A percentile compares a stretch with the other conserved stretches of the same genome.
phyloP scores from a whole-genome alignment of 2,113 vertebrate genomes.

The Syngnathoides biaculeatus region DNA sequence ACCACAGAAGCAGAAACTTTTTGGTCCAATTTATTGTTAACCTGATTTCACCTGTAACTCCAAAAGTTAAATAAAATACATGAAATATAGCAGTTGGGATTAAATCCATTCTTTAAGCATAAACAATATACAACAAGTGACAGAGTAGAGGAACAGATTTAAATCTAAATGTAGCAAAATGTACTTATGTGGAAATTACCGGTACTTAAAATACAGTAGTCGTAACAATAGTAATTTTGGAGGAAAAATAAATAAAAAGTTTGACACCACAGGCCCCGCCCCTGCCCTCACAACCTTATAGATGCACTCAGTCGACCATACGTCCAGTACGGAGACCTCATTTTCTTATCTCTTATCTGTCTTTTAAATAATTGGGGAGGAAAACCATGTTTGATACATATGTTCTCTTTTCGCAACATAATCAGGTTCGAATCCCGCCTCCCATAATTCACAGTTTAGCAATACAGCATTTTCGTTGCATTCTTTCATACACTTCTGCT shows the following conservation, averaged over 20 bases:
- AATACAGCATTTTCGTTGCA: not conserved
- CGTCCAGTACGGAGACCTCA: not conserved
- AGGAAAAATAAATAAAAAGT: no score
- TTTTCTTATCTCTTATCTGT: not conserved
- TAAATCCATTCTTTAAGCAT: conserved; percentile 65
- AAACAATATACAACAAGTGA: conserved; percentile 15
- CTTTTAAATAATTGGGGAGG: not conserved
- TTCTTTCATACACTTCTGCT: not conserved
- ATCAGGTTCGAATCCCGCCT: not conserved
- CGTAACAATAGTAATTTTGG: not conserved
- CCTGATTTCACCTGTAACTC: conserved; percentile 52
- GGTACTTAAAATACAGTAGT: conserved; percentile 2
- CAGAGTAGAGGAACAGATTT: not conserved
- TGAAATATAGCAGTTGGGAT: conserved; percentile 61
- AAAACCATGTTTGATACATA: not conserved
- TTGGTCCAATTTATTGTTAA: conserved; percentile 62
- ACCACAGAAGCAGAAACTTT: conserved; percentile 9
- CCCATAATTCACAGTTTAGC: not conserved
- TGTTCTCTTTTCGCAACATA: not conserved
- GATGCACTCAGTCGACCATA: not conserved
- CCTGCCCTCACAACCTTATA: not conserved
- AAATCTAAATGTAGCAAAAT: not conserved
- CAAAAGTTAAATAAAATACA: conserved; percentile 67
- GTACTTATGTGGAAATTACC: conserved; percentile 5
- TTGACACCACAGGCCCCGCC: not conserved